Conservation (phyloP, 2,113 vertebrate genomes). For the Prunella himalayana region DNA sequence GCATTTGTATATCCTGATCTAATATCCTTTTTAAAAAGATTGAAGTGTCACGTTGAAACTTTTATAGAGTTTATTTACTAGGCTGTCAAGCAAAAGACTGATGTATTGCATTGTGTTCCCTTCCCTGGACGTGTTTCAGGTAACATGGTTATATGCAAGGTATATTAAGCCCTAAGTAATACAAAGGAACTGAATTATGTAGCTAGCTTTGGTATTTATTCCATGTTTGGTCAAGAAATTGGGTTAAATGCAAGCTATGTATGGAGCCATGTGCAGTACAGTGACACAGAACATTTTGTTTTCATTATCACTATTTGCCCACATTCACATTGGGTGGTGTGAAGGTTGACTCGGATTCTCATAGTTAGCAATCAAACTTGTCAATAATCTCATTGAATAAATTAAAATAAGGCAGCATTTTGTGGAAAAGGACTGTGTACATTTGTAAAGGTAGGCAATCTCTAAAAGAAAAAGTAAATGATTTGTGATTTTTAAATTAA, state of each 20-base stretch:
- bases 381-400: background rate
- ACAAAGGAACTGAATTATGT: background rate
- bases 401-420: background rate
- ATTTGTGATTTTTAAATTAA: background rate
- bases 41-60: accelerated
- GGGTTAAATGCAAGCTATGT: background rate
- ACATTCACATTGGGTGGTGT: background rate
- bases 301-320: background rate
- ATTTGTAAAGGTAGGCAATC: background rate
- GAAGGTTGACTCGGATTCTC: background rate
- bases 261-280: background rate
- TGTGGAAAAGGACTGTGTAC: background rate
- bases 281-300: background rate
- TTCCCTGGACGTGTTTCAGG: background rate
- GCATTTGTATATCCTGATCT: background rate
- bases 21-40: background rate
- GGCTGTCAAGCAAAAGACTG: background rate
- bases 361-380: background rate
- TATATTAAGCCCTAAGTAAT: background rate
- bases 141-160: background rate
- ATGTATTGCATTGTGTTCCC: background rate
- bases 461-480: background rate
- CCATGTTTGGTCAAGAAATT: background rate
- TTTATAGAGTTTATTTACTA: background rate
- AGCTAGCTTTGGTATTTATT: background rate